Evolutionary conservation across 2,113 vertebrate species (phyloP), one percentile per base, ranked within the genome.

Genomic region (Lepus europaeus): DNA sequence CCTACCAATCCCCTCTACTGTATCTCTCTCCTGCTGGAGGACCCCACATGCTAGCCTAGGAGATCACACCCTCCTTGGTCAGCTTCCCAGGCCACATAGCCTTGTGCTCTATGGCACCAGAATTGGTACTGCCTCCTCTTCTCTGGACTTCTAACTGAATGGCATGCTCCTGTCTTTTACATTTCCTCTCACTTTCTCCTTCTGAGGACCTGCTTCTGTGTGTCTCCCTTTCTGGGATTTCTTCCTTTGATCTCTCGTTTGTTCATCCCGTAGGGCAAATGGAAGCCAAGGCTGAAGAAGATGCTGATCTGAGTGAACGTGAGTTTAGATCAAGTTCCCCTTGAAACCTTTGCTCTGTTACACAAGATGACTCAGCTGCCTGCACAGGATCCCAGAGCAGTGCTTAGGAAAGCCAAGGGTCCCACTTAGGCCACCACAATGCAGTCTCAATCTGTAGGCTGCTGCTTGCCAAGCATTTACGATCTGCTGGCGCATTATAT

Each of bases 401-500:
- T 59, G 61, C 68, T 59, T n/a, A 78, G 63, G 49, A 63, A 74
- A 11, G 27, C 82, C 59, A 17, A 56, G 25, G 25, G 51, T 56
- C 73, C 45, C 9, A 1, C 29, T 16, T 13, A 4, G 39, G 53
- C 83, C 66, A 12, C 74, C 53, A 72, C 5, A 5, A 12, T 23
- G 53, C n/a, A 80, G 63, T 25, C 31, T 19, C 51, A 17, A 1
- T 19, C 27, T 27, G 39, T 69, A 22, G 6, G 3, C 39, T 56
- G 33, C 36, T 53, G 3, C 36, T 72, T 31, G 12, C 74, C 4
- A 23, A 93, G 39, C 9, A 12, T 11, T 68, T 53, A 7, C 39
- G 31, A 3, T 5, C 51, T n/a, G 6, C 88, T 3, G 0, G 1
- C 12, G 8, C 12, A n/a, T 33, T 0, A 56, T 49, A 23, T 27